Evolutionary conservation across 2,113 vertebrate genomes (phyloP).

Genomic region (Cottus gobio): DNA sequence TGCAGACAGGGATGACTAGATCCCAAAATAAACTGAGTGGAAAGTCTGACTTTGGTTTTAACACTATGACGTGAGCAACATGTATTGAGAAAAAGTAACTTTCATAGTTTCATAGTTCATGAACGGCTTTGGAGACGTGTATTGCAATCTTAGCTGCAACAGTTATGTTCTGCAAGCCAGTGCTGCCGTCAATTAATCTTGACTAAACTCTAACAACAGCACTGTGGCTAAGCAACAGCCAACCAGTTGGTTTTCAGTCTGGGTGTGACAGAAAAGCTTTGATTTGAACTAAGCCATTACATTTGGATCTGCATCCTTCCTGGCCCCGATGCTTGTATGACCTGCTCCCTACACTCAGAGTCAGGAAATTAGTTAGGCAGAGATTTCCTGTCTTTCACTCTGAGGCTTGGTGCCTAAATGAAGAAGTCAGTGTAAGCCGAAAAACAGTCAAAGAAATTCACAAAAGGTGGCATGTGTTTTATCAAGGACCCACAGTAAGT

Average conservation of each 20-base stretch:
- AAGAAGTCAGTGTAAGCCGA: neutral
- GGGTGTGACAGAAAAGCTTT: neutral
- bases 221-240: neutral
- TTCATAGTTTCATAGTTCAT: constrained; percentile 26
- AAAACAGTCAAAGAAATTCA: constrained; percentile 3
- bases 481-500: neutral
- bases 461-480: neutral
- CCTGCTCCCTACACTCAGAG: neutral
- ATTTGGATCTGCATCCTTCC: neutral
- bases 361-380: constrained; percentile 29
- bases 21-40: neutral
- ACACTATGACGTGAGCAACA: neutral
- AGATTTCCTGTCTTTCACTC: constrained; percentile 35
- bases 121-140: constrained; percentile 7
- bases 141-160: neutral
- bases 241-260: neutral
- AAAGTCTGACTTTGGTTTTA: constrained; percentile 18
- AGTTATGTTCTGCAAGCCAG: constrained; percentile 2
- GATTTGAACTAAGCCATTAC: neutral
- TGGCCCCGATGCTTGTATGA: neutral
- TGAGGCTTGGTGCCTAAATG: constrained; percentile 4
- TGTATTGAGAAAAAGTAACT: neutral
- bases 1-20: neutral
- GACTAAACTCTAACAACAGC: neutral
- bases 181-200: neutral